Evolutionary conservation across 2,113 vertebrate genomes (phyloP), one percentile per base, ranked within the genome.

Genomic region (Girardinichthys multiradiatus): DNA sequence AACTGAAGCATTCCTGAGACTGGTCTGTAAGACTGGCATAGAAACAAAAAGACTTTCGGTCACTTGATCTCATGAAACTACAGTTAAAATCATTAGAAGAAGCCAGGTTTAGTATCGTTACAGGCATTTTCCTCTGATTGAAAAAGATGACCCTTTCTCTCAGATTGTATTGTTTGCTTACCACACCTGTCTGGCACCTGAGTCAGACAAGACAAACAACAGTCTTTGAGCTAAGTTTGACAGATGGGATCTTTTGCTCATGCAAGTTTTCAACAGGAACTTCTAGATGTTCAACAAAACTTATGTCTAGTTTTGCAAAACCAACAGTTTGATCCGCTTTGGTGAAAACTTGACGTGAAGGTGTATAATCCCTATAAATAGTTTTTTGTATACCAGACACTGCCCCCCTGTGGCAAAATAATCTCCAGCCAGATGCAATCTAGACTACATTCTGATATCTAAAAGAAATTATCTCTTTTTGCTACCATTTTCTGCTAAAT

Each of bases 331-430:
- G 0, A 76, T 57, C 4, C 6, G 29, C 3, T 9, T 26, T 64
- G 1, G 3, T 42, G 27, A 67, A 72, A 39, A 28, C 12, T 3
- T 51, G 4, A 12, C 8, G 14, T 31, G 6, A 64, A 57, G 15
- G 0, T 45, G 10, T 15, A 27, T 5, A 21, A 1, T 2, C 31
- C 54, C 62, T 61, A 15, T 28, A 0, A 21, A 59, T 6, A n/a
- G 35, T 33, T 0, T 28, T 15, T 17, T 17, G 57, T 66, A 70
- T 54, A 69, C 37, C 57, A 26, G 57, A 89, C 59, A 67, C 76
- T 82, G 86, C 72, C 88, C 76, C 68, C 84, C 19, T 31, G 81
- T 87, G 89, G 81, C 28, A 12, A 60, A 76, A 63, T 2, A 1
- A 61, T 31, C 45, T 29, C 9, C 21, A 27, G 63, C 39, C 9